Percentiles rank a stretch among this genome's conserved stretches.
Conservation (phyloP, 2,888 invertebrate genomes). For the Brachyptera putata region DNA sequence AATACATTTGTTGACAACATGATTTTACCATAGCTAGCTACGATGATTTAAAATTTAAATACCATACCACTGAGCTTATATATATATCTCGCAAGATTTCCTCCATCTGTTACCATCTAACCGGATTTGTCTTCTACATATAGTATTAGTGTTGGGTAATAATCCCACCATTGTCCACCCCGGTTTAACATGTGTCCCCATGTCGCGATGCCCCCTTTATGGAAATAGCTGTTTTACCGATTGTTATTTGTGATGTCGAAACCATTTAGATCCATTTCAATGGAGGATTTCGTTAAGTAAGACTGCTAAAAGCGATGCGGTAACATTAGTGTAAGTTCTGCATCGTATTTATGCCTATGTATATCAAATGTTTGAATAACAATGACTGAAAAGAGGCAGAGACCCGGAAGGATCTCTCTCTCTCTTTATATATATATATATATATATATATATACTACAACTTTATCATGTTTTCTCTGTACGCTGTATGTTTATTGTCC, state of each 20-base stretch:
- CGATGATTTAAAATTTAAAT: too few species aligned
- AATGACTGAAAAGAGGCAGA: slow-evolving; percentile 24
- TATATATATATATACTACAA: background rate
- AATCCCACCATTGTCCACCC: slow-evolving; percentile 24
- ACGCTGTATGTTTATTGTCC: slow-evolving; percentile 3
- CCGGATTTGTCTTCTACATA: background rate
- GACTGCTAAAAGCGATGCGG: slow-evolving; percentile 13
- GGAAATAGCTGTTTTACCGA: slow-evolving; percentile 10
- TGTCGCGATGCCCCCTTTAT: background rate
- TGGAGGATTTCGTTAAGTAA: background rate
- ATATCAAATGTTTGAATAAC: slow-evolving; percentile 5
- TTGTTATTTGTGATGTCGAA: slow-evolving; percentile 20
- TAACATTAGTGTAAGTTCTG: slow-evolving; percentile 1
- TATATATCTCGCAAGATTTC: background rate
- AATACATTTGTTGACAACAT: too few species aligned
- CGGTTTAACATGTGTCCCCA: slow-evolving; percentile 6
- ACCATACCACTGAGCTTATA: too few species aligned
- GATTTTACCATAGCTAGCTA: too few species aligned
- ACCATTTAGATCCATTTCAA: slow-evolving; percentile 16
- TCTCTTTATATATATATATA: background rate
- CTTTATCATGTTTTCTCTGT: too few species aligned
- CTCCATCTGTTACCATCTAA: background rate
- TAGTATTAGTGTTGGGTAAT: slow-evolving; percentile 7
- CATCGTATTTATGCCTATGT: background rate
- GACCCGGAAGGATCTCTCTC: slow-evolving; percentile 26